Evolutionary conservation across 2,797 vertebrate genomes (phyloP).

Genomic region (Eleutherodactylus coqui): DNA sequence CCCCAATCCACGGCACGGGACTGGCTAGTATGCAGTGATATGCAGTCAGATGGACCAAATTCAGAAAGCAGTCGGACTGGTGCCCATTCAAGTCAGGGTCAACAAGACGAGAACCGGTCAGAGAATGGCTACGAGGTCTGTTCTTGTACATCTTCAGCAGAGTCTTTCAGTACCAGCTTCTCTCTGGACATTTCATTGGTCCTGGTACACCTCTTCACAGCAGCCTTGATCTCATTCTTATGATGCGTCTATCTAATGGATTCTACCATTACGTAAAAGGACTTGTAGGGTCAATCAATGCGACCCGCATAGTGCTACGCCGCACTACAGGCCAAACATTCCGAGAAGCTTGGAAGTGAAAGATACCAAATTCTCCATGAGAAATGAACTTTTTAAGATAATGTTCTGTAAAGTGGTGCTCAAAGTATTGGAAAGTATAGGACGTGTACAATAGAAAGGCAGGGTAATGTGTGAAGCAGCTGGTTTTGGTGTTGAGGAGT

Average conservation of each 20-base stretch:
- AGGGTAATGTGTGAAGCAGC: not conserved
- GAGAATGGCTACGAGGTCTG: conserved; percentile 90
- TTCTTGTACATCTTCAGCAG: conserved; percentile 85
- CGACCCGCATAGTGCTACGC: not conserved
- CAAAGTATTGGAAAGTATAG: conserved; percentile 33
- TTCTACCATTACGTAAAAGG: conserved; percentile 36
- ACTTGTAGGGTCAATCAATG: conserved; percentile 11
- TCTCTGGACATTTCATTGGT: conserved; percentile 10
- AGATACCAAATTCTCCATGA: conserved; percentile 70
- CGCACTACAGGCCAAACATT: conserved; percentile 63
- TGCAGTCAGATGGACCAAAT: conserved; percentile 80
- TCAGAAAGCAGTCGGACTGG: conserved; percentile 74
- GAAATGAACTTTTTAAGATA: conserved; percentile 66
- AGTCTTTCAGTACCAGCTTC: not conserved
- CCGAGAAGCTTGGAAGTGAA: conserved; percentile 65
- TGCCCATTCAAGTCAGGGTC: conserved; percentile 74
- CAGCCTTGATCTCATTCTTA: conserved; percentile 53
- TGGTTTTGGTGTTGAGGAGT: not conserved
- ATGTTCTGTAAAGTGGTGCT: conserved; percentile 51
- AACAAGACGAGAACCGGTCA: conserved; percentile 79
- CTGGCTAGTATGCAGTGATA: conserved; percentile 90
- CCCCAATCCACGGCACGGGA: conserved; percentile 87
- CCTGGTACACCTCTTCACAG: conserved; percentile 52
- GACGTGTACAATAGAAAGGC: not conserved
- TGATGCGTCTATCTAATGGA: conserved; percentile 41